phyloP scores from a whole-genome alignment of 92 coral and sea anemone species.

The Diadumene lineata region DNA sequence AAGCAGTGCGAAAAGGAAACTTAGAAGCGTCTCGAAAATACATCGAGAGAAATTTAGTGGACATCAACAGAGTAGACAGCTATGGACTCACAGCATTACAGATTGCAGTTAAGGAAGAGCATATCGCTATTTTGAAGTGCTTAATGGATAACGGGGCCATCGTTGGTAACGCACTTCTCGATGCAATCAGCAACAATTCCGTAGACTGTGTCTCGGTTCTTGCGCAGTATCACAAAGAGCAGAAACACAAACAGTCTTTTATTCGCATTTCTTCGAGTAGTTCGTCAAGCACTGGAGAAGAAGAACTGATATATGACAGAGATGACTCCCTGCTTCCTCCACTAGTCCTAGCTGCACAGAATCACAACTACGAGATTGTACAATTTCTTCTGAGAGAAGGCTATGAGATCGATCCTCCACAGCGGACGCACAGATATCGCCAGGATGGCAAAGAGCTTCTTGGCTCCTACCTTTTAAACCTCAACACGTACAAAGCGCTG shows the following conservation, averaged over 20 bases:
- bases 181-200: slow-evolving; percentile 64
- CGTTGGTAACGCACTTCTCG: slow-evolving; percentile 63
- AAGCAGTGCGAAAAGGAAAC: not conserved
- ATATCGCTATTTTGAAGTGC: slow-evolving; percentile 33
- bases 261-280: not conserved
- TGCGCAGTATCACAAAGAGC: slow-evolving; percentile 38
- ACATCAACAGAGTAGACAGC: slow-evolving; percentile 53
- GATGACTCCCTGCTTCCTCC: slow-evolving; percentile 64
- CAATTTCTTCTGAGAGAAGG: slow-evolving; percentile 63
- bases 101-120: slow-evolving; percentile 57
- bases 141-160: slow-evolving; percentile 62
- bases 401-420: slow-evolving; percentile 58
- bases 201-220: slow-evolving; percentile 57
- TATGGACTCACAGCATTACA: slow-evolving; percentile 72
- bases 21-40: not conserved
- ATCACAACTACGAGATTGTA: slow-evolving; percentile 61
- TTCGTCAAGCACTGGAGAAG: no score
- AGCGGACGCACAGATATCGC: slow-evolving; percentile 36
- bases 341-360: slow-evolving; percentile 69
- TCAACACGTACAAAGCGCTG: slow-evolving; percentile 75
- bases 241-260: not conserved
- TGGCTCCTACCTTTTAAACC: slow-evolving; percentile 54
- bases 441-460: slow-evolving; percentile 38
- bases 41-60: slow-evolving; percentile 16
- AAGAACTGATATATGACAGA: no score